Evolutionary conservation across 2,888 invertebrate species (phyloP).

Genomic region (Tortricodes alternella): DNA sequence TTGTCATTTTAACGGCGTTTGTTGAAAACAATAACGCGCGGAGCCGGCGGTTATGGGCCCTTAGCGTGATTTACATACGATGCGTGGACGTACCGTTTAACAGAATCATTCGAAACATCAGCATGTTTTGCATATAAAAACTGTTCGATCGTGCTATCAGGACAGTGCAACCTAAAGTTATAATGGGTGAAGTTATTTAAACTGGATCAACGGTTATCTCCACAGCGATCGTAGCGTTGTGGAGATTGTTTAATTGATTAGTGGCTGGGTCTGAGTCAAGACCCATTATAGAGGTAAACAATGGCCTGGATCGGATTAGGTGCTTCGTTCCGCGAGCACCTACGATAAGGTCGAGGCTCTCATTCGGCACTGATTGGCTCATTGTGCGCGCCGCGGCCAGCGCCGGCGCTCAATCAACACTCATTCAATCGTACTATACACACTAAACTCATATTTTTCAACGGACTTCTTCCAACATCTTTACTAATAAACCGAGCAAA

Average conservation of each 20-base stretch:
- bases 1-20: conserved; percentile 58
- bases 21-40: conserved; percentile 38
- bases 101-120: conserved; percentile 56
- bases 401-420: conserved; percentile 58
- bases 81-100: conserved; percentile 45
- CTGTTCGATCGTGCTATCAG: conserved; percentile 35
- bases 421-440: conserved; percentile 51
- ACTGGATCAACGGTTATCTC: neutral
- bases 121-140: conserved; percentile 56
- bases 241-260: conserved; percentile 18
- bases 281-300: conserved; percentile 17
- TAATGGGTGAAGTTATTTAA: neutral
- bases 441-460: too few relatives aligned
- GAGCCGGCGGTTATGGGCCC: conserved; percentile 28
- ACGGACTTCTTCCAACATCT: too few relatives aligned
- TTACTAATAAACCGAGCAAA: too few relatives aligned
- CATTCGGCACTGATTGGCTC: conserved; percentile 61
- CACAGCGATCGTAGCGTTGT: conserved; percentile 2
- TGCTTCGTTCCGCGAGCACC: neutral
- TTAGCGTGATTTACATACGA: conserved; percentile 55
- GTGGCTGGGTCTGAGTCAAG: neutral
- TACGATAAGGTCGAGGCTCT: conserved; percentile 36
- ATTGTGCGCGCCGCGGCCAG: conserved; percentile 53
- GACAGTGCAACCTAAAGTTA: too few relatives aligned
- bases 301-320: conserved; percentile 19